These are phyloP conservation scores for Xestia ashworthii DNA, from an alignment of 2,888 invertebrate genomes.

Conservation along the genomic window DNA sequence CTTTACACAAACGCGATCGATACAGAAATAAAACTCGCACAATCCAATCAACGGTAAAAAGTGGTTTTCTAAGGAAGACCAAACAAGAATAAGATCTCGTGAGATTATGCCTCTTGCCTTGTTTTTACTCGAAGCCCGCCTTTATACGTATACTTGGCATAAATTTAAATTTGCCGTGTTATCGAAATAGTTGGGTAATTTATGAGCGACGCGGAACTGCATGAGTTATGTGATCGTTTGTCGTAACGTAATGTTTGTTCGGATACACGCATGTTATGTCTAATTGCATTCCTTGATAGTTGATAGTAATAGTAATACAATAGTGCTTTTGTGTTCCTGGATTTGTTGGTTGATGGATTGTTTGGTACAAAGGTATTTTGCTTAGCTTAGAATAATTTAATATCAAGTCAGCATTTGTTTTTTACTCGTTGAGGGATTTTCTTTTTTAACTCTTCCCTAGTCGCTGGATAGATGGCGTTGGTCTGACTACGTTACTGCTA, in stretches of 20 bases:
- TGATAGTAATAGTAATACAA: slow-evolving; percentile 70
- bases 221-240: slow-evolving; percentile 80
- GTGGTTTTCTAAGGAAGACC: slow-evolving; percentile 73
- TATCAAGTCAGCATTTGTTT: too few species aligned
- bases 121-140: slow-evolving; percentile 82
- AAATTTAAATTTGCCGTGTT: slow-evolving; percentile 88
- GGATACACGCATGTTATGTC: slow-evolving; percentile 76
- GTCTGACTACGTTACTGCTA: too few species aligned
- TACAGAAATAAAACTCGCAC: slow-evolving; percentile 21
- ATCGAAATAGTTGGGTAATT: slow-evolving; percentile 88
- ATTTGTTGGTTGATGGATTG: slow-evolving; percentile 40
- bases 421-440: too few species aligned
- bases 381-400: background rate
- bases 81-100: slow-evolving; percentile 80
- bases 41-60: slow-evolving; percentile 58
- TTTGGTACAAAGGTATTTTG: background rate
- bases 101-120: slow-evolving; percentile 80
- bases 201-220: slow-evolving; percentile 81
- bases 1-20: slow-evolving; percentile 20
- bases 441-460: too few species aligned
- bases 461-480: too few species aligned
- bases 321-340: slow-evolving; percentile 40
- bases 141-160: slow-evolving; percentile 84
- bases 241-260: slow-evolving; percentile 72
- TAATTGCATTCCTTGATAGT: slow-evolving; percentile 76